These are phyloP conservation scores for Astyanax mexicanus DNA, from an alignment of 2,797 vertebrate species.

Conservation along the genomic window DNA sequence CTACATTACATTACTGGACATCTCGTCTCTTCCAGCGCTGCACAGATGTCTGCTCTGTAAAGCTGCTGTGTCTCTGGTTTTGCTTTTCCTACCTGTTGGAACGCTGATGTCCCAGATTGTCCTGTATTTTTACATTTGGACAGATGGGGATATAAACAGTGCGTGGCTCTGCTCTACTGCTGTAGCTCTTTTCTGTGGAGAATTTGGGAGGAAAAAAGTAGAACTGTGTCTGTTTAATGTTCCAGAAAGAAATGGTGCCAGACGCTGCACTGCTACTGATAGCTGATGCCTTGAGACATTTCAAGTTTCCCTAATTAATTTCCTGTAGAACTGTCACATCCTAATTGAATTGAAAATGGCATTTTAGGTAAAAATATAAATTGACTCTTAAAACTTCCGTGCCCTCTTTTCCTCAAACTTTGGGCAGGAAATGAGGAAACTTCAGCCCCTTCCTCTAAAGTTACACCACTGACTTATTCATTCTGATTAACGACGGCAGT, in stretches of 20 bases:
- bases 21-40: background rate
- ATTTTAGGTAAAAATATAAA: conserved; percentile 49
- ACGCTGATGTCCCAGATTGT: conserved; percentile 20
- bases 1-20: conserved; percentile 16
- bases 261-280: conserved; percentile 48
- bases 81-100: conserved; percentile 37
- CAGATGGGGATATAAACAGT: conserved; percentile 29
- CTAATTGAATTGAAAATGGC: conserved; percentile 52
- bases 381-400: conserved; percentile 47
- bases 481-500: conserved; percentile 6
- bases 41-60: conserved; percentile 16
- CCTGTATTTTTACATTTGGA: conserved; percentile 35
- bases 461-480: background rate
- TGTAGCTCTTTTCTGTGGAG: conserved; percentile 25
- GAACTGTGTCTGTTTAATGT: conserved; percentile 52
- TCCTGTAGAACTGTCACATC: conserved; percentile 44
- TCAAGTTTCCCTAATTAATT: conserved; percentile 51
- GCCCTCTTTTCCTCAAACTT: conserved; percentile 50
- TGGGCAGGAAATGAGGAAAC: background rate
- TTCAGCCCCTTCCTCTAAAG: background rate
- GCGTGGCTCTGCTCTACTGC: background rate
- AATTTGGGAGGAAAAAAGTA: conserved; percentile 40
- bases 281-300: conserved; percentile 58
- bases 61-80: conserved; percentile 25
- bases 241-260: conserved; percentile 57